Conservation (phyloP, 2,113 vertebrate genomes). For the Herpailurus yagouaroundi region DNA sequence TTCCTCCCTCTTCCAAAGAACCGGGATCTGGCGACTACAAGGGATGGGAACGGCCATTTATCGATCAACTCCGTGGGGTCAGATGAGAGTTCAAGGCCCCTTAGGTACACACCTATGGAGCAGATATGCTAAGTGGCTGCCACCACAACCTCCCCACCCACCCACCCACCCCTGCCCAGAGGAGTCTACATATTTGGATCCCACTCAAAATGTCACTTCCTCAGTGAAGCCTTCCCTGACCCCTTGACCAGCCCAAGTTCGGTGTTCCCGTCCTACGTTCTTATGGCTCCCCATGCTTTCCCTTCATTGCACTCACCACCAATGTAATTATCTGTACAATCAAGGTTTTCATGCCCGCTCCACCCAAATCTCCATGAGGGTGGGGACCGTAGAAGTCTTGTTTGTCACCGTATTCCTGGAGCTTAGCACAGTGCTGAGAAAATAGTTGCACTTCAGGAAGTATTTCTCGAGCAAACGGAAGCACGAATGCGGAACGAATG, state of each 20-base stretch:
- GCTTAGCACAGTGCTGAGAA: neutral
- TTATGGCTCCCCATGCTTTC: neutral
- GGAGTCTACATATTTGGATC: neutral
- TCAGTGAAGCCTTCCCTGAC: neutral
- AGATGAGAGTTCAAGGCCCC: neutral
- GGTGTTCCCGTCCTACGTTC: neutral
- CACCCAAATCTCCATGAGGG: neutral
- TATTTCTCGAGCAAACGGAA: neutral
- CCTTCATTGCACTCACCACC: neutral
- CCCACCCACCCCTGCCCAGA: too few species aligned
- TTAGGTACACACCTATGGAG: neutral
- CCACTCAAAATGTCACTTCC: neutral
- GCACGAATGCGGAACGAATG: neutral
- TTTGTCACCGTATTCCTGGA: neutral
- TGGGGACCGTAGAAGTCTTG: accelerated
- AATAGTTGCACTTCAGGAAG: neutral
- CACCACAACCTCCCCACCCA: neutral
- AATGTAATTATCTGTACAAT: neutral
- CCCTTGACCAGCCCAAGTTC: neutral
- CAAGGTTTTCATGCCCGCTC: neutral
- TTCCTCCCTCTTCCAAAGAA: neutral
- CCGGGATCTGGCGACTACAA: accelerated
- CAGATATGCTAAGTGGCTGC: too few species aligned
- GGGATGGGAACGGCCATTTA: neutral
- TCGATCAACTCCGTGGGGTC: accelerated